Base-by-base conservation (phyloP, 1,140 invertebrate species). In the Eupristina koningsbergeri region DNA sequence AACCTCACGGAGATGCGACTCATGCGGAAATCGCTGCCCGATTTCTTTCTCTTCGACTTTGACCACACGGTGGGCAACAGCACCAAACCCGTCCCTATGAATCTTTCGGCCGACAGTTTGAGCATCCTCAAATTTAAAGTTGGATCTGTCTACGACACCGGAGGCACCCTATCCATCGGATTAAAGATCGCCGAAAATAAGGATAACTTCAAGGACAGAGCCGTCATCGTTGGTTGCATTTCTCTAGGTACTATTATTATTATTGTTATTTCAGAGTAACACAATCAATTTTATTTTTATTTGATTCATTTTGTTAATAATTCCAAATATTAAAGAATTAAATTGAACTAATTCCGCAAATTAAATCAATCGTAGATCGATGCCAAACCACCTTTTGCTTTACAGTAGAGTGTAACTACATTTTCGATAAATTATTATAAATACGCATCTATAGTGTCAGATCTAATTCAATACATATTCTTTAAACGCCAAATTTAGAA, bases 21-120 rank as follows among this genome's bases (percentile, higher is more conserved):
- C 69, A 92, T 94, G 84, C 92, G 95, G n/a, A 95, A 95, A 85
- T 94, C 94, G 1, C 94, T 94, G 86, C 93, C 94, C 26, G 94
- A 95, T 69, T 96, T 95, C 87, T 96, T 96, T 87, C 92, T 94
- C 19, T 96, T 95, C 86, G 94, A 95, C 50, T 96, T 94, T 86
- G 95, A 95, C 83, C 89, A 96, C 81, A 89, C 94, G 0, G 11
- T 17, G 9, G 80, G 8, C 0, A 93, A 95, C 76, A 93, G 84
- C 89, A 95, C 78, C n/a, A 93, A 94, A 41, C 93, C 95, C 0
- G 93, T 93, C 45, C 87, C 95, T 3, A 89, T 96, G 0, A 96
- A 96, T 88, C 84, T 96, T 13, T 95, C 95, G 0, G 93, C 93
- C 0, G 90, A 93, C 50, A 92, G 93, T 71, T 90, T 95, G 15